These are phyloP conservation scores for Chirona hameri DNA, from an alignment of 2,888 invertebrate species.

Conservation along the genomic window DNA sequence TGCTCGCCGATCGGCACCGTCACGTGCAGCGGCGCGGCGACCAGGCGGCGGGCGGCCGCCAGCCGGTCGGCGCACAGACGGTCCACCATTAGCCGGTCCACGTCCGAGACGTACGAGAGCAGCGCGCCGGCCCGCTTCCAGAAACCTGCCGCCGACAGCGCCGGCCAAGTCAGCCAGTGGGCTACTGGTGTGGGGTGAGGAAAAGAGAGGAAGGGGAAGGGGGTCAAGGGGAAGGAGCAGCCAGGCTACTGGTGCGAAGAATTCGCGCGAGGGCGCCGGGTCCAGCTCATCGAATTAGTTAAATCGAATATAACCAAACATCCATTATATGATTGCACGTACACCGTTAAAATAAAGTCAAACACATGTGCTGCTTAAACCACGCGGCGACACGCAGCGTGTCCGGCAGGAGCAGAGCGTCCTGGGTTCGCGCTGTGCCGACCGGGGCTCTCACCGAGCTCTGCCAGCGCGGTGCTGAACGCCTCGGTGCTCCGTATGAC, in stretches of 20 bases:
- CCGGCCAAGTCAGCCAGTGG: background rate
- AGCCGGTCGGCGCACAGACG: constrained; percentile 4
- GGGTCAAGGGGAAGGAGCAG: background rate
- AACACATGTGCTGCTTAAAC: too few relatives aligned
- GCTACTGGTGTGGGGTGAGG: background rate
- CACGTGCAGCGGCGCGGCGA: background rate
- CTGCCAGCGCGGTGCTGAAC: constrained; percentile 6
- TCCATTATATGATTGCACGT: too few relatives aligned
- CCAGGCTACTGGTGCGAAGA: background rate
- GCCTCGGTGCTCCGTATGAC: background rate
- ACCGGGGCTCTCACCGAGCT: background rate
- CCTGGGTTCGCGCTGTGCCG: too few relatives aligned
- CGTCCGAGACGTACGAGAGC: background rate
- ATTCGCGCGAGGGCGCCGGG: too few relatives aligned
- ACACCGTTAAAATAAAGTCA: too few relatives aligned
- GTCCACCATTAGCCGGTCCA: constrained; percentile 22
- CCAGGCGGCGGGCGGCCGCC: background rate
- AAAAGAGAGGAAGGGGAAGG: background rate
- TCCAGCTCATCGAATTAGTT: too few relatives aligned
- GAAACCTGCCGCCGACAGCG: background rate
- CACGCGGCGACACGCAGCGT: too few relatives aligned
- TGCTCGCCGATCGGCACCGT: background rate
- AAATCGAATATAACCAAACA: too few relatives aligned
- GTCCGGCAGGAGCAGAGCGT: too few relatives aligned
- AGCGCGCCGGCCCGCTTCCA: background rate